A percentile compares a stretch with the other conserved stretches of the same genome.
These are phyloP conservation scores for Gymnarchus niloticus DNA, from an alignment of 2,113 vertebrate genomes.

Conservation along the genomic window DNA sequence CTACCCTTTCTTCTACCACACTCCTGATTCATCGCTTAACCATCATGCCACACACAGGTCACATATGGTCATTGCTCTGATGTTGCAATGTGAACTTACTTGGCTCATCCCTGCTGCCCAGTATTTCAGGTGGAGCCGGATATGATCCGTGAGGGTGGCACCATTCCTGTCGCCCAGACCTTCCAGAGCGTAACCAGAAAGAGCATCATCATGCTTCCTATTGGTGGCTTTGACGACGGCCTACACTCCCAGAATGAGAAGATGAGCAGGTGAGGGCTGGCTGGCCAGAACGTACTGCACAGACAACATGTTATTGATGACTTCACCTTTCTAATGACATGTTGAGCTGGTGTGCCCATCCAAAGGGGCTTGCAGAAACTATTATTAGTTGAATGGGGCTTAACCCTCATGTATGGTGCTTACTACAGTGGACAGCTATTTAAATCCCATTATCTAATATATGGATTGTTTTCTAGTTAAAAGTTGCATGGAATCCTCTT, in stretches of 20 bases:
- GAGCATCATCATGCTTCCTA: constrained; percentile 69
- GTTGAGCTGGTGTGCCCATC: neutral
- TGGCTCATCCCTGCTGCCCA: constrained; percentile 26
- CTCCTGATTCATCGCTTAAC: neutral
- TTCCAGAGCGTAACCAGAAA: constrained; percentile 65
- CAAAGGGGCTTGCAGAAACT: neutral
- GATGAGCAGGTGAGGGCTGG: constrained; percentile 60
- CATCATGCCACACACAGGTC: neutral
- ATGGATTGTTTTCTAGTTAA: too few relatives aligned
- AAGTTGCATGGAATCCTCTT: too few relatives aligned
- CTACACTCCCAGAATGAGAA: constrained; percentile 75
- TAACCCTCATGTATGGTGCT: too few relatives aligned
- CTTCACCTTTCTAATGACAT: neutral
- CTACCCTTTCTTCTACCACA: neutral
- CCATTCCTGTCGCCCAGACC: constrained; percentile 63
- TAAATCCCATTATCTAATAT: too few relatives aligned
- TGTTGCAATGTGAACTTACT: neutral
- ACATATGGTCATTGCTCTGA: neutral
- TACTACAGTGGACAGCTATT: too few relatives aligned
- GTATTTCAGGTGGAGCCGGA: constrained; percentile 63
- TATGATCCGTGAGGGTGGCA: constrained; percentile 69
- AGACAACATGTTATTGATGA: neutral
- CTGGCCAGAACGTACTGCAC: neutral
- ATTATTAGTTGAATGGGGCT: too few relatives aligned
- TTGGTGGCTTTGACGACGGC: constrained; percentile 68